Evolutionary conservation across 2,888 invertebrate species (phyloP).

Genomic region (Furcula furcula): DNA sequence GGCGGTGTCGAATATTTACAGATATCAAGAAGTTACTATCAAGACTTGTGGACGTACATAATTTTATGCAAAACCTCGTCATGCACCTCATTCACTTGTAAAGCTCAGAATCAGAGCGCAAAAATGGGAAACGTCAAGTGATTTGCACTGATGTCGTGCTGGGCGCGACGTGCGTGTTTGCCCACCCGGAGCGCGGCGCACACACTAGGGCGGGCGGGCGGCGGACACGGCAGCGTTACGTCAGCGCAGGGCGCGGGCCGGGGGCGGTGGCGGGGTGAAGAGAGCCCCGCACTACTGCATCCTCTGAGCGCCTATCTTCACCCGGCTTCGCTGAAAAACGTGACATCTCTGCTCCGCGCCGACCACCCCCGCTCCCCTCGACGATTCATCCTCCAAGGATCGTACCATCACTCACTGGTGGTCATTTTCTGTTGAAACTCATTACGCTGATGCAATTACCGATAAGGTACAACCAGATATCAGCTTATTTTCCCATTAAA

Average conservation of each 20-base stretch:
- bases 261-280: conserved; percentile 28
- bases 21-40: conserved; percentile 25
- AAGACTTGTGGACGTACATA: conserved; percentile 34
- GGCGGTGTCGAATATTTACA: conserved; percentile 56
- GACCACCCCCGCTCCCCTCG: conserved; percentile 33
- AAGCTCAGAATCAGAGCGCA: conserved; percentile 60
- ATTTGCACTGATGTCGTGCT: conserved; percentile 66
- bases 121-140: conserved; percentile 72
- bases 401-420: conserved; percentile 48
- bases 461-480: conserved; percentile 18
- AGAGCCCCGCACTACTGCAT: conserved; percentile 74
- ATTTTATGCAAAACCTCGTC: conserved; percentile 53
- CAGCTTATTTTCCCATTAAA: conserved; percentile 9
- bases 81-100: conserved; percentile 69
- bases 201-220: conserved; percentile 79
- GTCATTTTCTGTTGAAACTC: conserved; percentile 51
- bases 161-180: conserved; percentile 64
- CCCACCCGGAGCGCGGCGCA: conserved; percentile 74
- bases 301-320: conserved; percentile 69
- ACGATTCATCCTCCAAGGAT: conserved; percentile 33
- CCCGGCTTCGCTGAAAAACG: conserved; percentile 66
- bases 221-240: conserved; percentile 76
- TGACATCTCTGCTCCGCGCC: conserved; percentile 59
- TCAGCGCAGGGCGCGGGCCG: conserved; percentile 64
- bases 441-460: conserved; percentile 46